Base-by-base conservation (phyloP, 2,888 invertebrate genomes). In the Thymelicus acteon region DNA sequence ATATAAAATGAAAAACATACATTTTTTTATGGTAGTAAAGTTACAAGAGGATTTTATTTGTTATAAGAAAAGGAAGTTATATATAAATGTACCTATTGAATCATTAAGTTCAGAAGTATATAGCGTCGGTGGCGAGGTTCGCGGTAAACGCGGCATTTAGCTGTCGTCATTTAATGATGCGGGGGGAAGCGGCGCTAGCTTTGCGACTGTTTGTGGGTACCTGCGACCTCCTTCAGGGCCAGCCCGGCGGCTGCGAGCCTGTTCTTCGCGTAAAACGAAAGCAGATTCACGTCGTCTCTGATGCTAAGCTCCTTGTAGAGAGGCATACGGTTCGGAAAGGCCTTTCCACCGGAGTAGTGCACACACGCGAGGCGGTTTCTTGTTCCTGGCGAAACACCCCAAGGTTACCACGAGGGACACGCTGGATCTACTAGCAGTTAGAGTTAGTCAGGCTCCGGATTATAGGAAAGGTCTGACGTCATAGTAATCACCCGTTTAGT, bases 201-300 rank as follows among this genome's bases (percentile, higher is more conserved):
- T 76, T 84, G 89, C 86, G 86, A 85, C 78, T 80, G 75, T 80
- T 78, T 75, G 80, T 81, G 80, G 84, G 86, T 89, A 95, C 94
- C 93, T 95, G 95, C 88, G 85, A 85, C 90, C 82, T 85, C 84
- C 77, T 93, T 92, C 82, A 88, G 82, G 83, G 91, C 92, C 77
- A 94, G 85, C 65, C 93, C 93, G 82, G 94, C 94, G 78, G 95
- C 96, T 80, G 96, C 96, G 80, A 95, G 95, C 80, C 96, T 95
- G 91, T 97, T 96, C 94, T 96, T 96, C 93, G 96, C 96, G 95
- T 98, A 98, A 95, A 96, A 97, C 87, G 97, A 97, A 86, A 97
- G 95, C 83, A 97, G 96, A 86, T 97, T 97, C 89, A 98, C 97
- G 94, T 97, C 97, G 90, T 95, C 97, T 89, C 96, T 96, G 88